Conservation (phyloP, 2,797 vertebrate genomes). For the Trachops cirrhosus region DNA sequence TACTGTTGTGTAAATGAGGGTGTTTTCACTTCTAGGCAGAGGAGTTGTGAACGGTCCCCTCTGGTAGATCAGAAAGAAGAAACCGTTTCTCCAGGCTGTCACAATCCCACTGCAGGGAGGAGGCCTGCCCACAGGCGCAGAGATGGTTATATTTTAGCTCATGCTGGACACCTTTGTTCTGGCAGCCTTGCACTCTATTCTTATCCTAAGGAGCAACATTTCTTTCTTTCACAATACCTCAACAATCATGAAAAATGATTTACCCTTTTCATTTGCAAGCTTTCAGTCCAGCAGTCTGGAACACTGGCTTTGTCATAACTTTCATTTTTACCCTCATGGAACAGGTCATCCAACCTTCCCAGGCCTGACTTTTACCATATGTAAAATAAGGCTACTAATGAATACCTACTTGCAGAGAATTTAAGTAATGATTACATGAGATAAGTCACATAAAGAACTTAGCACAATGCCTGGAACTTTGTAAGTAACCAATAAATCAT, state of each 20-base stretch:
- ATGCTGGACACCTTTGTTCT: background rate
- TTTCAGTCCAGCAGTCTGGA: background rate
- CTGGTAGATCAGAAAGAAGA: background rate
- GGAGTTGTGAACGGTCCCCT: background rate
- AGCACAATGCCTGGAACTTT: slow-evolving; percentile 51
- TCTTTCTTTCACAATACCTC: background rate
- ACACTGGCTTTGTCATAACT: slow-evolving; percentile 7
- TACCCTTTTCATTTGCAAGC: slow-evolving; percentile 41
- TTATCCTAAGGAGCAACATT: background rate
- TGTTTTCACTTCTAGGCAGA: background rate
- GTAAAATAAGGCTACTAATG: slow-evolving; percentile 37
- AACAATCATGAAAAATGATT: background rate
- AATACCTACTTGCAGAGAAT: slow-evolving; percentile 42
- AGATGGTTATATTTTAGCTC: background rate
- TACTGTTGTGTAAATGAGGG: background rate
- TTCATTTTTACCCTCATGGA: background rate
- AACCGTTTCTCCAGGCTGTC: background rate
- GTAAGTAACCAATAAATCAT: slow-evolving; percentile 61
- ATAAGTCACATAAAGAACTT: slow-evolving; percentile 57
- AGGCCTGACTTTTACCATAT: background rate
- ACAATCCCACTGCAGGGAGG: background rate
- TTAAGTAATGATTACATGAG: slow-evolving; percentile 44
- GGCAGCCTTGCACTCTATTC: background rate
- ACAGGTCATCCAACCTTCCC: background rate
- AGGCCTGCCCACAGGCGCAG: background rate